Percentiles rank a stretch among this genome's conserved stretches.
Evolutionary conservation across 2,797 vertebrate genomes (phyloP).

Genomic region (Oophaga sylvatica): DNA sequence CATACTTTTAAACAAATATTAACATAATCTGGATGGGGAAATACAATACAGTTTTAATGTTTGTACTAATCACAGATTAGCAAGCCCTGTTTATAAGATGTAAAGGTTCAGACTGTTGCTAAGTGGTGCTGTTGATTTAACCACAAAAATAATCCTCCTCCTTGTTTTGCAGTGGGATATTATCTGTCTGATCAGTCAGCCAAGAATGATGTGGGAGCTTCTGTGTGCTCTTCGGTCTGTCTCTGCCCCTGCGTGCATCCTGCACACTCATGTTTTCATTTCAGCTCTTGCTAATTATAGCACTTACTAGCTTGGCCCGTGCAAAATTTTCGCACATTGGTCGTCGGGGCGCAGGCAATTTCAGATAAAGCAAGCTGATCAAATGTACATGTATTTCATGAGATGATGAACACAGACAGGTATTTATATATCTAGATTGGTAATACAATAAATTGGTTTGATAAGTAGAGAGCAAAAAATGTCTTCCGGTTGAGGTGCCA

Average conservation of each 20-base stretch:
- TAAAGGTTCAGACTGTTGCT: slow-evolving; percentile 15
- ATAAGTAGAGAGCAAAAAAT: no score
- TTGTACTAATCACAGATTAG: slow-evolving; percentile 1
- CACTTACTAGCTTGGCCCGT: not conserved
- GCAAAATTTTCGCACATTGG: no score
- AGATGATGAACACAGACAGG: no score
- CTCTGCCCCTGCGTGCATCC: not conserved
- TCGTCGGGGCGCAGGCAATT: no score
- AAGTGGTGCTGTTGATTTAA: slow-evolving; percentile 37
- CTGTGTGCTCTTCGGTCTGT: not conserved
- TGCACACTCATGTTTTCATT: slow-evolving; percentile 10
- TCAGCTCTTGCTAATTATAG: slow-evolving; percentile 1
- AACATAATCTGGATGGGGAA: not conserved
- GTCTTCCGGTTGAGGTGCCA: no score
- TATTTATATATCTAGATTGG: no score
- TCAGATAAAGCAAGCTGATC: no score
- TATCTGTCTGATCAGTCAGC: slow-evolving; percentile 48
- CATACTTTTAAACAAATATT: no score
- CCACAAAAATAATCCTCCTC: slow-evolving; percentile 38
- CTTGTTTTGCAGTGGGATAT: slow-evolving; percentile 33
- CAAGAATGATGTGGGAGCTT: slow-evolving; percentile 45
- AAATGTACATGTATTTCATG: no score
- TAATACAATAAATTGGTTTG: no score
- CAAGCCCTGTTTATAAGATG: not conserved
- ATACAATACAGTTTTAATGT: not conserved